These are phyloP conservation scores for Pachydiplax longipennis DNA, from an alignment of 2,888 invertebrate genomes.

Conservation along the genomic window DNA sequence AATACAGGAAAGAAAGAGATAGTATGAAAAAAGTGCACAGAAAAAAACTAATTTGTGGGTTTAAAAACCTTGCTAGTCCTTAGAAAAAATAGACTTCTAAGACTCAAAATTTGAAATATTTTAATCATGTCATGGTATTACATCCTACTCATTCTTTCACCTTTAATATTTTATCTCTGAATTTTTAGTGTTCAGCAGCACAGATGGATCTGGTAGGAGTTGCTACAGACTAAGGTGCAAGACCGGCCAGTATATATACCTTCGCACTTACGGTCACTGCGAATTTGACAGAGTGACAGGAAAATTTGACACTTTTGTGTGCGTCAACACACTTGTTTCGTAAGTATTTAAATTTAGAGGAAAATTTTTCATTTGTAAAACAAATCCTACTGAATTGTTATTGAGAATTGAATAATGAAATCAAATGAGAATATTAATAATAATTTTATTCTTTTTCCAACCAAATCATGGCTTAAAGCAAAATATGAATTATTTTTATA, in stretches of 20 bases:
- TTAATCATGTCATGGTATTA: not conserved
- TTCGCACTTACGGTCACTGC: slow-evolving; percentile 83
- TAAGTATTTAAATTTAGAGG: slow-evolving; percentile 55
- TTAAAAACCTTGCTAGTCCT: too few relatives aligned
- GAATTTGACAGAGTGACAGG: slow-evolving; percentile 79
- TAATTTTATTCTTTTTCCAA: too few relatives aligned
- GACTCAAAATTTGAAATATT: too few relatives aligned
- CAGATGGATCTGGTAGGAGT: slow-evolving; percentile 84
- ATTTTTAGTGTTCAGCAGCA: slow-evolving; percentile 80
- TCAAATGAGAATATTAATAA: too few relatives aligned
- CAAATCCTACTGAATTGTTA: not conserved
- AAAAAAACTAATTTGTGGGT: too few relatives aligned
- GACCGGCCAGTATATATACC: slow-evolving; percentile 84
- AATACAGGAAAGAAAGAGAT: too few relatives aligned
- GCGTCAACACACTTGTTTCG: slow-evolving; percentile 78
- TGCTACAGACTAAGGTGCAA: slow-evolving; percentile 83
- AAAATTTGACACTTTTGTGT: slow-evolving; percentile 81
- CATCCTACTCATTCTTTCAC: too few relatives aligned
- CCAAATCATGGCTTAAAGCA: too few relatives aligned
- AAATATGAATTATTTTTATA: too few relatives aligned
- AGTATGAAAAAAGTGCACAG: too few relatives aligned
- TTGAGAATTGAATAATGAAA: not conserved
- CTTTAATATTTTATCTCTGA: not conserved
- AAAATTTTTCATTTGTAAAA: not conserved
- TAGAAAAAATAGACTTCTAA: too few relatives aligned